A percentile compares a stretch with the other conserved stretches of the same genome.
Evolutionary conservation across 2,113 vertebrate species (phyloP).

Genomic region (Tachysurus vachellii): DNA sequence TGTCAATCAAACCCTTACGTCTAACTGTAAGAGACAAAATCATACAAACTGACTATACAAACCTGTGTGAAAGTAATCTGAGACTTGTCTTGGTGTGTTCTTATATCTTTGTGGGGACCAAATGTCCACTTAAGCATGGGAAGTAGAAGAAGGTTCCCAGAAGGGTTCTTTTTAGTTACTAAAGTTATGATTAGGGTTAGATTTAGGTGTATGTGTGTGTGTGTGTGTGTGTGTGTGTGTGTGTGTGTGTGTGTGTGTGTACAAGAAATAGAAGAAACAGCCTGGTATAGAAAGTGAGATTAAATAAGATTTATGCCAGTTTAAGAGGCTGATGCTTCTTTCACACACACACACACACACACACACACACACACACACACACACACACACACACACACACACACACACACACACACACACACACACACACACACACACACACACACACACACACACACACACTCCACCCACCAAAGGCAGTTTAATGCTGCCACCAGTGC

Average conservation of each 20-base stretch:
- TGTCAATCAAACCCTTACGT: neutral
- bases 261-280: neutral
- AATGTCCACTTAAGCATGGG: neutral
- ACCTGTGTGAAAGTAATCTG: neutral
- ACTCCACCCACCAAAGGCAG: conserved; percentile 25
- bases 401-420: conserved; percentile 32
- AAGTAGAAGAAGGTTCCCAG: neutral
- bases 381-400: conserved; percentile 30
- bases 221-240: neutral
- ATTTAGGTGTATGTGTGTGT: neutral
- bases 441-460: conserved; percentile 26
- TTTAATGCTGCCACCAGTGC: conserved; percentile 49
- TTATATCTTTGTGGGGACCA: neutral
- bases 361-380: conserved; percentile 8
- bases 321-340: neutral
- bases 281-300: neutral
- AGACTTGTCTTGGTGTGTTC: neutral
- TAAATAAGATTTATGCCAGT: neutral
- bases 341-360: neutral
- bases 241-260: neutral
- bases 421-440: conserved; percentile 31
- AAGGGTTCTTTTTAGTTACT: too few species aligned
- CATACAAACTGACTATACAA: neutral
- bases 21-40: neutral
- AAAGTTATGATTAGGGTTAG: neutral